Conservation (phyloP, 2,888 invertebrate genomes). For the Cerceris ruficornis region DNA sequence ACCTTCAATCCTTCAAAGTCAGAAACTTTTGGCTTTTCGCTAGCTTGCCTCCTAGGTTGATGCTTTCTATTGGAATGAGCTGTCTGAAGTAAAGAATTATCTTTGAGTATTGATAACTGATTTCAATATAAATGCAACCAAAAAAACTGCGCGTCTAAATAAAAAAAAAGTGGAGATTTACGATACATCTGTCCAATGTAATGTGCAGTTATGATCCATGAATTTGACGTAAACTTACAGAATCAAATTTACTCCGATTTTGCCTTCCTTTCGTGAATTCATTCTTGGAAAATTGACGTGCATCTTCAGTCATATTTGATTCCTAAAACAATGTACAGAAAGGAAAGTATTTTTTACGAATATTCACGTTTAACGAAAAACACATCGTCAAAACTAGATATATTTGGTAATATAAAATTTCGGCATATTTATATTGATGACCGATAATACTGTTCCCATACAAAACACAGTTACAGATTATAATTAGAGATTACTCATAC, state of each 20-base stretch:
- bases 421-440: slow-evolving; percentile 2
- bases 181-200: neutral
- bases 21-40: slow-evolving; percentile 47
- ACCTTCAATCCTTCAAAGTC: slow-evolving; percentile 71
- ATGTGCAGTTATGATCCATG: neutral
- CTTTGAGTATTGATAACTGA: neutral
- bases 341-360: neutral
- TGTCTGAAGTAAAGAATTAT: slow-evolving; percentile 47
- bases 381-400: neutral
- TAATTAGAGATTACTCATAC: slow-evolving; percentile 65
- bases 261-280: slow-evolving; percentile 22
- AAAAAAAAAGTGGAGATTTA: neutral
- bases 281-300: slow-evolving; percentile 46
- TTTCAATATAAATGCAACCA: neutral
- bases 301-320: slow-evolving; percentile 51
- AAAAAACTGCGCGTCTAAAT: slow-evolving; percentile 1
- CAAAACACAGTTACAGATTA: slow-evolving; percentile 29
- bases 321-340: slow-evolving; percentile 56
- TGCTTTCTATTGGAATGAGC: slow-evolving; percentile 34
- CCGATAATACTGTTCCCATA: neutral
- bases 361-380: neutral
- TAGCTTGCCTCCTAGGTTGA: slow-evolving; percentile 24
- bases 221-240: slow-evolving; percentile 45
- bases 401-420: neutral
- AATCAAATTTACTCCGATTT: slow-evolving; percentile 26